A percentile compares a stretch with the other conserved stretches of the same genome.
Evolutionary conservation across 2,797 vertebrate genomes (phyloP).

Genomic region (Scleropages formosus): DNA sequence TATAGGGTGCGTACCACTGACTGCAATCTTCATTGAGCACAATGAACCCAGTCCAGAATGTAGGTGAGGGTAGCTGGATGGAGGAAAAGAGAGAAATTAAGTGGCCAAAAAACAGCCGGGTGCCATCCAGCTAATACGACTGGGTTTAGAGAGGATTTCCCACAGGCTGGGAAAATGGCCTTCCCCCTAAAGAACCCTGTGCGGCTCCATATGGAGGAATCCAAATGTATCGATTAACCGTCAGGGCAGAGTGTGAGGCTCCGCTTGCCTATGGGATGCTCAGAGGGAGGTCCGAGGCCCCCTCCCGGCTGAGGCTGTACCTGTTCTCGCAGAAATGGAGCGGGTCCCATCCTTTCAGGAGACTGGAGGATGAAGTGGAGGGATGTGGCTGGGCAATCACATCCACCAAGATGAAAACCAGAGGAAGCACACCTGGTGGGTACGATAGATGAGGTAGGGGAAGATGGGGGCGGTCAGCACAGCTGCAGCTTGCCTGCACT

Average conservation of each 20-base stretch:
- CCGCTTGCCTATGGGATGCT: neutral
- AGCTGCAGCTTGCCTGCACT: slow-evolving; percentile 34
- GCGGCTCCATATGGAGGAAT: slow-evolving; percentile 29
- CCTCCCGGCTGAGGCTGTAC: neutral
- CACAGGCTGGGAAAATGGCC: neutral
- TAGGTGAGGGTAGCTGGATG: neutral
- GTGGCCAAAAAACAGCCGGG: neutral
- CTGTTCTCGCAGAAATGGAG: neutral
- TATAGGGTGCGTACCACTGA: neutral
- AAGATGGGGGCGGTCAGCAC: slow-evolving; percentile 11
- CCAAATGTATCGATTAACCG: slow-evolving; percentile 42
- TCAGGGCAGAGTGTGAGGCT: slow-evolving; percentile 30
- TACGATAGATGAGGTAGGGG: slow-evolving; percentile 20
- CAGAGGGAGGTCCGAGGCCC: neutral
- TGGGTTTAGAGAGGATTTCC: slow-evolving; percentile 5
- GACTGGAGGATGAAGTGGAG: neutral
- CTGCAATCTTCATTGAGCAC: slow-evolving; percentile 13
- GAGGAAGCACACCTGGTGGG: slow-evolving; percentile 18
- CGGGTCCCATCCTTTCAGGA: neutral
- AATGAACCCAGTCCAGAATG: slow-evolving; percentile 1
- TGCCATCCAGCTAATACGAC: neutral
- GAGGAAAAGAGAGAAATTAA: neutral
- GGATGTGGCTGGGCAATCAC: neutral
- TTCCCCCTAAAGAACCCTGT: neutral
- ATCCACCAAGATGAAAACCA: slow-evolving; percentile 7